These are phyloP conservation scores for Mesopsocus fuscifrons DNA, from an alignment of 2,888 invertebrate species.

Conservation along the genomic window DNA sequence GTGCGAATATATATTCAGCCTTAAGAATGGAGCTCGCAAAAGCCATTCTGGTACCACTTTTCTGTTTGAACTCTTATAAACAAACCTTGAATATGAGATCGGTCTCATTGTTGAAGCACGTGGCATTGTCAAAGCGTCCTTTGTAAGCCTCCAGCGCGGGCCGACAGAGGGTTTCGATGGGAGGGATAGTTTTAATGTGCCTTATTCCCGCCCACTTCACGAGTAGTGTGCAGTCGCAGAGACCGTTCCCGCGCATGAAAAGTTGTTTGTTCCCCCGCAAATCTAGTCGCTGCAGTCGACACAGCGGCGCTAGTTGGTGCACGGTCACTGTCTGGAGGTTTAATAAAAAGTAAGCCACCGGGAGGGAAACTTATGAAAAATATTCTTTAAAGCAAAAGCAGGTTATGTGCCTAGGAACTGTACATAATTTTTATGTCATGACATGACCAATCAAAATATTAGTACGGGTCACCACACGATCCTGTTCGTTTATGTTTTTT, in stretches of 20 bases:
- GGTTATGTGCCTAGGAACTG: too few relatives aligned
- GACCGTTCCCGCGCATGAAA: neutral
- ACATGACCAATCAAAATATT: too few relatives aligned
- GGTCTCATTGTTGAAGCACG: neutral
- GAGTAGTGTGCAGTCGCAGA: neutral
- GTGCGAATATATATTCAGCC: too few relatives aligned
- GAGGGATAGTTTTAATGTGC: neutral
- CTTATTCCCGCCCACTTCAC: neutral
- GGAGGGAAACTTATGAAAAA: too few relatives aligned
- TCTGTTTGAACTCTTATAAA: too few relatives aligned
- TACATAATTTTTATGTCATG: too few relatives aligned
- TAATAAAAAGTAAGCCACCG: too few relatives aligned
- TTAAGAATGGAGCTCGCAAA: too few relatives aligned
- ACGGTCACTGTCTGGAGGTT: slow-evolving; percentile 1
- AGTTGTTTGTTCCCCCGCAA: neutral
- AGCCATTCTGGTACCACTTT: too few relatives aligned
- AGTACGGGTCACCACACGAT: too few relatives aligned
- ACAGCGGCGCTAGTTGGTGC: neutral
- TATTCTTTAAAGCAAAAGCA: too few relatives aligned
- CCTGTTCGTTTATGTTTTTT: too few relatives aligned
- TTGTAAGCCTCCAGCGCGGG: neutral
- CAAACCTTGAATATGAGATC: neutral
- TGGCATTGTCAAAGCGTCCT: neutral
- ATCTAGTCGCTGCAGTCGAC: slow-evolving; percentile 1
- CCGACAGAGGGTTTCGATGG: neutral